A percentile compares a stretch with the other conserved stretches of the same genome.
Evolutionary conservation across 1,140 invertebrate species (phyloP).

Genomic region (Mamestra configurata): DNA sequence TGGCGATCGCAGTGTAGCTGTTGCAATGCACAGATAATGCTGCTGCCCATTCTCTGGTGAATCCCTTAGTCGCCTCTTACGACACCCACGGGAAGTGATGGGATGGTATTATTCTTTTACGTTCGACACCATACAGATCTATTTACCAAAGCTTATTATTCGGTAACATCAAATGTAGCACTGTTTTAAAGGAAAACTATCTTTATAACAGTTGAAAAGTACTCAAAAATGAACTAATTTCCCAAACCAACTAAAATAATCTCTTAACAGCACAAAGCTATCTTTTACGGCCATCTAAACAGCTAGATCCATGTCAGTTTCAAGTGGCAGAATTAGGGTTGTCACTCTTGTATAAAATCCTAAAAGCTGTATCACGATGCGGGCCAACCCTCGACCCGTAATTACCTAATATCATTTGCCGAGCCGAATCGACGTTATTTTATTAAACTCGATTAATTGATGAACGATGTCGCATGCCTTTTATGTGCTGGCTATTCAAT

Average conservation of each 20-base stretch:
- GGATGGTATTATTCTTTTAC: too few relatives aligned
- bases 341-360: constrained; percentile 18
- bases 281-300: background rate
- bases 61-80: too few relatives aligned
- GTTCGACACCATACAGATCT: too few relatives aligned
- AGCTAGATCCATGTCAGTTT: constrained; percentile 12
- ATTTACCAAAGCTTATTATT: too few relatives aligned
- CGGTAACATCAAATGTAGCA: too few relatives aligned
- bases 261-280: constrained; percentile 5
- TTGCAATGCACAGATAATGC: too few relatives aligned
- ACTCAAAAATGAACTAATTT: too few relatives aligned
- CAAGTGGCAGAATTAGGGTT: constrained; percentile 1
- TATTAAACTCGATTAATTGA: constrained; percentile 63
- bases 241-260: background rate
- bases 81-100: too few relatives aligned
- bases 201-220: too few relatives aligned
- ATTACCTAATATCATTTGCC: constrained; percentile 59
- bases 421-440: constrained; percentile 50
- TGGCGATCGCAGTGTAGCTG: too few relatives aligned
- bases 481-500: background rate
- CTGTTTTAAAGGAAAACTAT: too few relatives aligned
- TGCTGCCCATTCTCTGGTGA: too few relatives aligned
- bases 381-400: constrained; percentile 28
- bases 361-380: constrained; percentile 1
- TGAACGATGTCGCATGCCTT: constrained; percentile 52